Conservation (phyloP, 2,113 vertebrate genomes). For the Nothocercus julius region DNA sequence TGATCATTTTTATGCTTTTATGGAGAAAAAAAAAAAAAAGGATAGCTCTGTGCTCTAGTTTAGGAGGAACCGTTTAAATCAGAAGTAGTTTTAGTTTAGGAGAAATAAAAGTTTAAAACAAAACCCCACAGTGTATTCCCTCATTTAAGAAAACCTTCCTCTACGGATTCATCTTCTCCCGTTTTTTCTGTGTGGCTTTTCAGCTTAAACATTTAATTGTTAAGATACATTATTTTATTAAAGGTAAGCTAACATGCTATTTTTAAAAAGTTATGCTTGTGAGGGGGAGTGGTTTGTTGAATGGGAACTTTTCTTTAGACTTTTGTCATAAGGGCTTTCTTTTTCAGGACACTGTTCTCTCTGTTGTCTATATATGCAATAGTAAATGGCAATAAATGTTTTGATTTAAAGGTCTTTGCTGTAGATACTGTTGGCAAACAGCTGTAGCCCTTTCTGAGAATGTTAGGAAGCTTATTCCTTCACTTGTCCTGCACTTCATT, state of each 20-base stretch:
- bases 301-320: background rate
- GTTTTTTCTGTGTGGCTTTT: background rate
- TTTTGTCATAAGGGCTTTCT: background rate
- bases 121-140: background rate
- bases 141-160: background rate
- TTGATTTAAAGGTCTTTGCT: background rate
- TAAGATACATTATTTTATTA: background rate
- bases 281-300: background rate
- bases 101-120: background rate
- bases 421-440: background rate
- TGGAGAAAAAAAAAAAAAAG: background rate
- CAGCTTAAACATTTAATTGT: background rate
- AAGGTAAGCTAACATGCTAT: background rate
- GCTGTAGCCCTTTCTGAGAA: background rate
- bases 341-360: background rate
- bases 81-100: background rate
- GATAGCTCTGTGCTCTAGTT: background rate
- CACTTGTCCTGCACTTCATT: background rate
- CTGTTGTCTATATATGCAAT: background rate
- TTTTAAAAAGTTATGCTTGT: background rate
- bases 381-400: background rate
- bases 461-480: background rate
- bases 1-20: slow-evolving; percentile 21
- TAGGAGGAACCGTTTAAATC: background rate
- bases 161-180: background rate